Evolutionary conservation across 2,888 invertebrate genomes (phyloP).

Genomic region (Tortricodes alternella): DNA sequence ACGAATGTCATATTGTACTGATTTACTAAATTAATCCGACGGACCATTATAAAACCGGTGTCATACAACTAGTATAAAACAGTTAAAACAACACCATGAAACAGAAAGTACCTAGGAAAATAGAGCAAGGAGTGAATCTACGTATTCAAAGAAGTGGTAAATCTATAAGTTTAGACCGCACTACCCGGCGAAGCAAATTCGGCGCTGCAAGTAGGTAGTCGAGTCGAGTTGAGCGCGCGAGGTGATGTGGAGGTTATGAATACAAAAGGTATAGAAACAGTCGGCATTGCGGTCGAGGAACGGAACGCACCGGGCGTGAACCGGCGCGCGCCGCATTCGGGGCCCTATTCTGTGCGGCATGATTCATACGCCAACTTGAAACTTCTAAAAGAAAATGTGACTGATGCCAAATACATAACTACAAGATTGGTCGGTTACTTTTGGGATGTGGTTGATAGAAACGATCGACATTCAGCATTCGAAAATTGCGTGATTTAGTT

Average conservation of each 20-base stretch:
- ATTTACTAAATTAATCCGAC: too few species aligned
- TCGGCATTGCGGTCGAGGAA: conserved; percentile 65
- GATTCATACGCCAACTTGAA: conserved; percentile 8
- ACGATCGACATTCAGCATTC: not conserved
- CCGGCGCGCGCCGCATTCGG: conserved; percentile 44
- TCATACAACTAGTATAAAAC: too few species aligned
- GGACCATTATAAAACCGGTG: too few species aligned
- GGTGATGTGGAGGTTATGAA: conserved; percentile 69
- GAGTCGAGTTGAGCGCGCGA: conserved; percentile 36
- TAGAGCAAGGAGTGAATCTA: too few species aligned
- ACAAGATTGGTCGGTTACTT: not conserved
- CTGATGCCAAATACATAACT: not conserved
- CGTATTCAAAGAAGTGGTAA: too few species aligned
- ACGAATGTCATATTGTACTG: too few species aligned
- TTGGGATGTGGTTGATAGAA: not conserved
- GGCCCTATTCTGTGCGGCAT: conserved; percentile 51
- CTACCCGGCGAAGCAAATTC: conserved; percentile 51
- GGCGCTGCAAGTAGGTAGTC: conserved; percentile 45
- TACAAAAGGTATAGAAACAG: conserved; percentile 63
- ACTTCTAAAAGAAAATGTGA: not conserved
- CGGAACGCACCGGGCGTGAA: conserved; percentile 61
- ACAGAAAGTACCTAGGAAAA: too few species aligned
- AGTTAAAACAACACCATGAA: too few species aligned
- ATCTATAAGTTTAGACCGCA: conserved; percentile 36
- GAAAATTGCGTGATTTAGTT: conserved; percentile 2